Percentiles rank a stretch among this genome's conserved stretches.
phyloP scores from a whole-genome alignment of 2,113 vertebrate genomes.

The Phalacrocorax brasilianus region DNA sequence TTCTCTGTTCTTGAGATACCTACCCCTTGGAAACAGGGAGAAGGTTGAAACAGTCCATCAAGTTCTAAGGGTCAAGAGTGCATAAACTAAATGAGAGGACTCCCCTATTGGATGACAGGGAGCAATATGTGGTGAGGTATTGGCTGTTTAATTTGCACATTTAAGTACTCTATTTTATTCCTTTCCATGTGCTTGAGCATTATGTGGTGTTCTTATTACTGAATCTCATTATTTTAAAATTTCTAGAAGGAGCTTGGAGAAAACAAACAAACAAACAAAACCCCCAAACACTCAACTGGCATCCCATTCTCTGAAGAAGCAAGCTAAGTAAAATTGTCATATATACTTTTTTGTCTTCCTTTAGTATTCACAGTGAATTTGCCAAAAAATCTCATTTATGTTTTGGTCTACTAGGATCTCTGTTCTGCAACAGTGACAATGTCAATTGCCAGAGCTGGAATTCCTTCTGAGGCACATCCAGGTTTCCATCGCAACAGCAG shows the following conservation, averaged over 20 bases:
- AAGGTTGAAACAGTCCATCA: neutral
- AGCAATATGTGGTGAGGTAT: neutral
- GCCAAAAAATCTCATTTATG: neutral
- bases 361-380: neutral
- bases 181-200: neutral
- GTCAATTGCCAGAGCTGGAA: neutral
- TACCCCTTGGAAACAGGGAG: neutral
- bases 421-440: neutral
- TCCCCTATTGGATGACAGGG: neutral
- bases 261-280: rapidly evolving
- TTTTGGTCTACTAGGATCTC: neutral
- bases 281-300: neutral
- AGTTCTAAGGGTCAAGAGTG: neutral
- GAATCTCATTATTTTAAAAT: neutral
- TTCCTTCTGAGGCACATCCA: neutral
- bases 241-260: rapidly evolving
- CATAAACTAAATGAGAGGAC: neutral
- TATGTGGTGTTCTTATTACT: neutral
- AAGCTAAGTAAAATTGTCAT: neutral
- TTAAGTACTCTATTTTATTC: neutral
- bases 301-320: neutral
- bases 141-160: neutral
- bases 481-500: neutral
- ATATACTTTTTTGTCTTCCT: neutral
- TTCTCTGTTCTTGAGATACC: neutral